Evolutionary conservation across 2,797 vertebrate genomes (phyloP).

Genomic region (Enteromius argenteus): DNA sequence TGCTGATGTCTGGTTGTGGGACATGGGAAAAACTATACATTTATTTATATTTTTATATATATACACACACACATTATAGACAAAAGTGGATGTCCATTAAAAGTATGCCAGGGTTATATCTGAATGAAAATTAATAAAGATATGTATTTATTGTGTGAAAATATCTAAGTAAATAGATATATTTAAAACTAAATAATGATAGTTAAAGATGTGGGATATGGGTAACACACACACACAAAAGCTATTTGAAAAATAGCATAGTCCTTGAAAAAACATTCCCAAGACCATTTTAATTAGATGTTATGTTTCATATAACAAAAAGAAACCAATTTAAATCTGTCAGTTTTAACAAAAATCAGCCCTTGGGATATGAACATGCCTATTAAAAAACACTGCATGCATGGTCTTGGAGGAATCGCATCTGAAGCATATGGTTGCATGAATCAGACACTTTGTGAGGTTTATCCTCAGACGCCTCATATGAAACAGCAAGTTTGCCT

Average conservation of each 20-base stretch:
- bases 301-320: conserved; percentile 5
- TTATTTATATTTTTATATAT: no score
- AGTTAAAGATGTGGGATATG: not conserved
- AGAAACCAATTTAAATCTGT: conserved; percentile 1
- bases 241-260: not conserved
- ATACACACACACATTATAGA: not conserved
- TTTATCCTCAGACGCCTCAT: conserved; percentile 18
- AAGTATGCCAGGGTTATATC: no score
- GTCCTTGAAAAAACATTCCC: not conserved
- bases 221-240: not conserved
- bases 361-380: not conserved
- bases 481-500: conserved; percentile 21
- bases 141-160: no score
- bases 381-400: conserved; percentile 22
- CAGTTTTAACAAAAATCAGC: not conserved
- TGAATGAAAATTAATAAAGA: no score
- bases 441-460: conserved; percentile 25
- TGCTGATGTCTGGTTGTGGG: no score
- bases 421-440: conserved; percentile 25
- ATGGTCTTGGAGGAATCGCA: not conserved
- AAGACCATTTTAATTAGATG: not conserved
- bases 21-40: no score
- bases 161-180: no score
- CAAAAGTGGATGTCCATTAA: not conserved
- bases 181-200: not conserved